Conservation (phyloP, 2,888 invertebrate genomes). For the Eilema griseolum region DNA sequence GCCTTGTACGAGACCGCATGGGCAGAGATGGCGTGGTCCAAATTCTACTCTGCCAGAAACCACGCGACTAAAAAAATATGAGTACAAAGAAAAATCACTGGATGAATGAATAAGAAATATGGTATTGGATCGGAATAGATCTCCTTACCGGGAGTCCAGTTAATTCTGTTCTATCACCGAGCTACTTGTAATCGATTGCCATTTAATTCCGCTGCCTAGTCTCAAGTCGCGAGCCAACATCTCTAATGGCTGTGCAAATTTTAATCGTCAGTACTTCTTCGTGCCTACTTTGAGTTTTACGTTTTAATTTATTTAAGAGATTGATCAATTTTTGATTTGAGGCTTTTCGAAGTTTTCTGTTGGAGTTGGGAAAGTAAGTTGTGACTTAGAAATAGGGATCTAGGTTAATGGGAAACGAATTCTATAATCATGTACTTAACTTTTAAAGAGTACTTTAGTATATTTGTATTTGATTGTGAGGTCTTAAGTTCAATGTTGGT, state of each 20-base stretch:
- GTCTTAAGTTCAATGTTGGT: no score
- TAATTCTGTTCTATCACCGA: conserved; percentile 63
- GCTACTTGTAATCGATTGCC: conserved; percentile 75
- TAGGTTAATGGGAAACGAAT: neutral
- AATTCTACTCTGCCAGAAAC: no score
- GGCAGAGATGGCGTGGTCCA: no score
- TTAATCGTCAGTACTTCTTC: conserved; percentile 52
- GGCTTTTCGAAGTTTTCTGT: neutral
- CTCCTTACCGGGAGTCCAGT: conserved; percentile 37
- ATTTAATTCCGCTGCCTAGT: conserved; percentile 67
- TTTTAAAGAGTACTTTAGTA: neutral
- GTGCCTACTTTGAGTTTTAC: conserved; percentile 56
- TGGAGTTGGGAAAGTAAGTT: neutral
- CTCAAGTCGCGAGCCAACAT: conserved; percentile 57
- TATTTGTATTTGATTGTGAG: neutral
- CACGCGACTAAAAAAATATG: no score
- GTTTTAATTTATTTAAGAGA: conserved; percentile 48
- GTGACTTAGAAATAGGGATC: neutral
- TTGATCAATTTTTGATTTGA: conserved; percentile 40
- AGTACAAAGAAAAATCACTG: no score
- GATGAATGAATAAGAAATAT: no score
- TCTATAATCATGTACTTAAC: no score
- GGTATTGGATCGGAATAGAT: no score
- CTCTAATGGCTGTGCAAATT: conserved; percentile 79
- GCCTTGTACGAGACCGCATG: no score